These are phyloP conservation scores for Agapostemon virescens DNA, from an alignment of 2,888 invertebrate species.

Conservation along the genomic window DNA sequence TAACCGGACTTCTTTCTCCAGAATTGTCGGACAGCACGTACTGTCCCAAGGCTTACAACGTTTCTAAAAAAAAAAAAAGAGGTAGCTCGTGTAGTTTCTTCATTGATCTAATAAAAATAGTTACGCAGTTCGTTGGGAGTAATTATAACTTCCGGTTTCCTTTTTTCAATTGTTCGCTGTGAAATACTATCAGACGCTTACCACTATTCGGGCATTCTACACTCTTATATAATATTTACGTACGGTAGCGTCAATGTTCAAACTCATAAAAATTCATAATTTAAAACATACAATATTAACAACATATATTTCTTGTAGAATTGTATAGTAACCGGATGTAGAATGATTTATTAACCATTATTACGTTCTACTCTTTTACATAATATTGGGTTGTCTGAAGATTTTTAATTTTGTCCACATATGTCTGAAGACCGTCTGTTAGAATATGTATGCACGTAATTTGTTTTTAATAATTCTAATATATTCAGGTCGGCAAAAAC, in stretches of 20 bases:
- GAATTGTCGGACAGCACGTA: neutral
- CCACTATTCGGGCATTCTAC: neutral
- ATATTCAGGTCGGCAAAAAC: too few species aligned
- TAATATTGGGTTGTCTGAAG: too few species aligned
- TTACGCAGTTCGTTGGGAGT: neutral
- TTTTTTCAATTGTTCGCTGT: neutral
- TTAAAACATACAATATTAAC: too few species aligned
- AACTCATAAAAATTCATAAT: too few species aligned
- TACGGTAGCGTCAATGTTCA: neutral
- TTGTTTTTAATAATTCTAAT: too few species aligned
- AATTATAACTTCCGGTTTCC: conserved; percentile 8
- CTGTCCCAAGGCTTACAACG: neutral
- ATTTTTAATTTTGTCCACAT: too few species aligned
- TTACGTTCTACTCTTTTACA: too few species aligned
- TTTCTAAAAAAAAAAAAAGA: neutral
- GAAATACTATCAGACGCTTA: neutral
- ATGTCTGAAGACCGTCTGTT: too few species aligned
- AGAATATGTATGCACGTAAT: too few species aligned
- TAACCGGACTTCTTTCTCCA: neutral
- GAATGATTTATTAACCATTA: too few species aligned
- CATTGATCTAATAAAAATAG: neutral
- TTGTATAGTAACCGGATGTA: too few species aligned
- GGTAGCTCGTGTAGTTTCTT: neutral
- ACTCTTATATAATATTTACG: neutral
- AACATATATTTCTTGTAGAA: too few species aligned